These are phyloP conservation scores for Cossypha heuglini DNA, from an alignment of 2,797 vertebrate genomes.

Conservation along the genomic window DNA sequence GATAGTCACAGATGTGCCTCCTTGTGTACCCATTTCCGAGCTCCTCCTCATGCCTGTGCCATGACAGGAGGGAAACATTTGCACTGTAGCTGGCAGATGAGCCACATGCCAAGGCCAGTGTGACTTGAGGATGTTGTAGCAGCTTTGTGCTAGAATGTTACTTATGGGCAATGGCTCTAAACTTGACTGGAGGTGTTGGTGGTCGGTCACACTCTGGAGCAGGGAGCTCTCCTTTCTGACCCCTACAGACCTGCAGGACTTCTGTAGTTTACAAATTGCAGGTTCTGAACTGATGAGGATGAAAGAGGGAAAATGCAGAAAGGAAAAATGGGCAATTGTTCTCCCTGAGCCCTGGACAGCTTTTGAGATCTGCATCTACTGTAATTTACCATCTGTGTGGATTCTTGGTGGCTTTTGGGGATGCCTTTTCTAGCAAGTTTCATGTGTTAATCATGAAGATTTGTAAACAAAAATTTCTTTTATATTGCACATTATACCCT, in stretches of 20 bases:
- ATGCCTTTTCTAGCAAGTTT: background rate
- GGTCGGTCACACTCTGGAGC: background rate
- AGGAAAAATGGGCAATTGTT: background rate
- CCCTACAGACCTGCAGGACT: background rate
- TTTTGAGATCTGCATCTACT: background rate
- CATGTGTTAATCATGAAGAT: background rate
- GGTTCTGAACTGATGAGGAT: background rate
- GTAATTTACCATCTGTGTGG: background rate
- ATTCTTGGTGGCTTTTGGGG: background rate
- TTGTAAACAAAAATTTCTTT: background rate
- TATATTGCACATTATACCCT: fast-evolving
- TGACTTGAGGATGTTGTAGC: background rate
- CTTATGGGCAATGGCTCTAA: background rate
- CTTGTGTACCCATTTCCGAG: background rate
- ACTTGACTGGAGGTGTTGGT: background rate
- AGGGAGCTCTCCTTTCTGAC: background rate
- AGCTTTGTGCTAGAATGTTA: background rate
- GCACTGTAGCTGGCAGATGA: background rate
- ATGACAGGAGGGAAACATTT: fast-evolving
- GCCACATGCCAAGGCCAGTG: fast-evolving
- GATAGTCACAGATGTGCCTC: fast-evolving
- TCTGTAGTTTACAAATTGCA: background rate
- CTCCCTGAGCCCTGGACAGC: background rate
- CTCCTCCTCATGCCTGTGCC: background rate
- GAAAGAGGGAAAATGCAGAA: background rate